Percentiles rank a stretch among this genome's conserved stretches.
Conservation (phyloP, 2,888 invertebrate genomes). For the Amphipoea oculea region DNA sequence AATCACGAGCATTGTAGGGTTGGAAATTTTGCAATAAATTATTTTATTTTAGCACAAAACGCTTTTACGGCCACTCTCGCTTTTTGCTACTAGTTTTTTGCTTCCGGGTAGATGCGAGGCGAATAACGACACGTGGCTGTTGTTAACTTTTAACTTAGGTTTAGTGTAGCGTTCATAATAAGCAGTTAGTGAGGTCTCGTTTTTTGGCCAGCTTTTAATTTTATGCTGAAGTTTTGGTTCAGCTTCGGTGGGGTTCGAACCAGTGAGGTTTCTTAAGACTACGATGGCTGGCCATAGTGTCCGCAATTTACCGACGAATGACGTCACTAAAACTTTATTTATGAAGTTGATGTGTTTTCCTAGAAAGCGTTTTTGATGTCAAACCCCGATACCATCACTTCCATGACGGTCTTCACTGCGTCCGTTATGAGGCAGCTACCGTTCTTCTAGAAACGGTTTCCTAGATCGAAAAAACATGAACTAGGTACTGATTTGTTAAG, state of each 20-base stretch:
- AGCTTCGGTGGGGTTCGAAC: background rate
- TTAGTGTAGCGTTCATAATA: conserved; percentile 54
- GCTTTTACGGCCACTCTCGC: conserved; percentile 80
- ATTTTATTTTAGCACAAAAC: conserved; percentile 79
- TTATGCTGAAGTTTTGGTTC: conserved; percentile 3
- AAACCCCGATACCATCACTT: too few relatives aligned
- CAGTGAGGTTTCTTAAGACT: background rate
- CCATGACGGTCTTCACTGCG: too few relatives aligned
- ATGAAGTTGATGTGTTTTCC: background rate
- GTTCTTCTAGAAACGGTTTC: background rate
- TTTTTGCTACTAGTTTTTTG: conserved; percentile 85
- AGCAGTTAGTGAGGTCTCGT: conserved; percentile 18
- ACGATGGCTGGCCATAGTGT: background rate
- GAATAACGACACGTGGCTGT: conserved; percentile 84
- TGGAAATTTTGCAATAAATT: conserved; percentile 78
- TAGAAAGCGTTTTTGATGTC: too few relatives aligned
- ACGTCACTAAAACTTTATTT: background rate
- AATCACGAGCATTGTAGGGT: conserved; percentile 73
- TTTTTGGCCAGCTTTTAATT: conserved; percentile 42
- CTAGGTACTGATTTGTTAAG: background rate
- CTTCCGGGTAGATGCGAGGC: conserved; percentile 75
- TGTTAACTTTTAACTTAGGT: conserved; percentile 72
- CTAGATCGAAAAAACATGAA: background rate
- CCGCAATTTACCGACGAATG: background rate
- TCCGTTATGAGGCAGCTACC: background rate